Evolutionary conservation across 2,888 invertebrate species (phyloP), one percentile per base, ranked within the genome.

Genomic region (Rhagium mordax): DNA sequence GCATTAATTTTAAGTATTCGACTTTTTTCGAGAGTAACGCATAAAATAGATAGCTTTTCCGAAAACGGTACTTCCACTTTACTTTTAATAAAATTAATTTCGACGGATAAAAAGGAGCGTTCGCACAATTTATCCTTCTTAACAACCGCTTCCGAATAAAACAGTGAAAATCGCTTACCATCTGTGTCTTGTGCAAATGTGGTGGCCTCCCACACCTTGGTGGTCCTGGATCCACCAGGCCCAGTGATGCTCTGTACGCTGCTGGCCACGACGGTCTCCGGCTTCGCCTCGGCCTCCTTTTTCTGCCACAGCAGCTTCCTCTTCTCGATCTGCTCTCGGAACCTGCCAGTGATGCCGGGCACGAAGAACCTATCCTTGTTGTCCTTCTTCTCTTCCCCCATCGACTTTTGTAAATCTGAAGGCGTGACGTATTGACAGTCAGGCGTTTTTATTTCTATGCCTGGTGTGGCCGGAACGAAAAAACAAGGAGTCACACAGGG

Each of bases 251-350:
- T 20, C 18, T 47, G 24, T 47, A 20, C 16, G 64, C 13, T 18
- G 24, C 21, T 88, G 53, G 47, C 6, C n/a, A 15, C 82, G 84
- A 72, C 79, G 83, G 74, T 61, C 51, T 53, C 68, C 29, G 66
- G 73, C 41, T 80, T 77, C 1, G 72, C 53, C 88, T 95, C 78
- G 8, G 67, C 21, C 18, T 75, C 73, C 66, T 90, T 93, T 82
- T 94, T 93, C 2, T 94, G 93, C 98, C 98, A 98, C 18, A 98
- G 89, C 65, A 97, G 89, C 88, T 98, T 98, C 65, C 98, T 91
- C 86, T 98, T 97, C 85, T 98, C 96, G 76, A 97, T 93, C 88
- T 95, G 96, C 81, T 97, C 95, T 6, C 96, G 93, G 85, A 97
- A 95, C 84, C 95, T 95, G 75, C 93, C 92, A 49, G 87, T 87